A percentile compares a stretch with the other conserved stretches of the same genome.
These are phyloP conservation scores for Oncorhynchus mykiss DNA, from an alignment of 2,113 vertebrate genomes.

Conservation along the genomic window DNA sequence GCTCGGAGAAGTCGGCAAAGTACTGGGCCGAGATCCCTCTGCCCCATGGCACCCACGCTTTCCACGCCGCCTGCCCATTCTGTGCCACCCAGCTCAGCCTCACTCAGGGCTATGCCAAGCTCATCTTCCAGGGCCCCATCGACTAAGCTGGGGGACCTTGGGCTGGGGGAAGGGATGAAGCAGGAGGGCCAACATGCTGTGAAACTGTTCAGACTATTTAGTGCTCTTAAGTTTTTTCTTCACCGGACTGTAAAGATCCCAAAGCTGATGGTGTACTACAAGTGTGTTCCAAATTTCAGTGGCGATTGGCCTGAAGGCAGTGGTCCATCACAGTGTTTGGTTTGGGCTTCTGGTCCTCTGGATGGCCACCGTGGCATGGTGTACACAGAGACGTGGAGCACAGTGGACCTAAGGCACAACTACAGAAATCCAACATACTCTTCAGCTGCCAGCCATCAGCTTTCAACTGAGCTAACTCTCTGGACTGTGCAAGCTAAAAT, in stretches of 20 bases:
- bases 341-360: conserved; percentile 27
- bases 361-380: conserved; percentile 37
- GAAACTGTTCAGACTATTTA: conserved; percentile 54
- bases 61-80: conserved; percentile 96
- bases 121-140: conserved; percentile 96
- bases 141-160: conserved; percentile 77
- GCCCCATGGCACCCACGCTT: conserved; percentile 96
- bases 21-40: conserved; percentile 96
- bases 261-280: conserved; percentile 49
- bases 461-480: conserved; percentile 31
- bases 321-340: conserved; percentile 42
- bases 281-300: neutral
- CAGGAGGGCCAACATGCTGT: conserved; percentile 59
- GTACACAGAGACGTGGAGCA: conserved; percentile 34
- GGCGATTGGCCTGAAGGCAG: conserved; percentile 5
- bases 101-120: conserved; percentile 87
- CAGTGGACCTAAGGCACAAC: conserved; percentile 25
- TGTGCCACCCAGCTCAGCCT: conserved; percentile 89
- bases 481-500: conserved; percentile 30
- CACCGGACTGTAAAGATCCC: conserved; percentile 37
- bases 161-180: conserved; percentile 2
- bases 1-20: conserved; percentile 93
- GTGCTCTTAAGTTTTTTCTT: conserved; percentile 42
- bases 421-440: conserved; percentile 42
- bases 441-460: conserved; percentile 38